phyloP scores from a whole-genome alignment of 2,797 vertebrate genomes.

The Rhinophrynus dorsalis region DNA sequence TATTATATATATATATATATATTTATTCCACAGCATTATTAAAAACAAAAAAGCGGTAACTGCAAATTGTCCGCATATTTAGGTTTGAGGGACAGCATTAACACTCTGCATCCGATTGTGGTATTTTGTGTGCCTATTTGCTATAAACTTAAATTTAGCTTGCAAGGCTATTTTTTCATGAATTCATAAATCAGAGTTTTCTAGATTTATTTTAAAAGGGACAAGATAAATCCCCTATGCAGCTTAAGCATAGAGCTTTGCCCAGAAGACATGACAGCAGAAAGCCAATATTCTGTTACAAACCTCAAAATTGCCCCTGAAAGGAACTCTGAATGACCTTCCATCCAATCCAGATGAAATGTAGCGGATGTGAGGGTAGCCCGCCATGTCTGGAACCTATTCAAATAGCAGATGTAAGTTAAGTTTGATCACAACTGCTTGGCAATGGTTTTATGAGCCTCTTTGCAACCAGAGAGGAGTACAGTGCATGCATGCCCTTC shows the following conservation, averaged over 20 bases:
- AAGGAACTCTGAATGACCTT: slow-evolving; percentile 81
- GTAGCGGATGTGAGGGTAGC: slow-evolving; percentile 98
- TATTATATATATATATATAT: too few species aligned
- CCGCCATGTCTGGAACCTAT: slow-evolving; percentile 82
- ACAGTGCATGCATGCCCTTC: background rate
- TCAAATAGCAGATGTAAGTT: slow-evolving; percentile 66
- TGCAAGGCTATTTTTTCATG: too few species aligned
- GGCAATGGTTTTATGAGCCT: slow-evolving; percentile 18
- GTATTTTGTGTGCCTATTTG: background rate
- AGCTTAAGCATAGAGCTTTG: slow-evolving; percentile 27
- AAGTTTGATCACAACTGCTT: slow-evolving; percentile 64
- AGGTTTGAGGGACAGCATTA: slow-evolving; percentile 54
- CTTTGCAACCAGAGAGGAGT: slow-evolving; percentile 12
- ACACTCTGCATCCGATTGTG: slow-evolving; percentile 67
- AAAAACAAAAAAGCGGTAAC: too few species aligned
- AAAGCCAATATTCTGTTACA: slow-evolving; percentile 64
- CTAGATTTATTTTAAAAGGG: too few species aligned
- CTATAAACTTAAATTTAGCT: too few species aligned
- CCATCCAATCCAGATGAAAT: slow-evolving; percentile 98
- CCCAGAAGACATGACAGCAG: slow-evolving; percentile 50
- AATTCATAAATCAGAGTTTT: too few species aligned
- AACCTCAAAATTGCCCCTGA: slow-evolving; percentile 95
- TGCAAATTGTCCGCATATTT: background rate
- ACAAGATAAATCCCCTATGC: background rate
- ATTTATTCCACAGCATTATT: too few species aligned